These are phyloP conservation scores for Cyprinodon brontotheroides DNA, from an alignment of 2,113 vertebrate genomes.

Conservation along the genomic window DNA sequence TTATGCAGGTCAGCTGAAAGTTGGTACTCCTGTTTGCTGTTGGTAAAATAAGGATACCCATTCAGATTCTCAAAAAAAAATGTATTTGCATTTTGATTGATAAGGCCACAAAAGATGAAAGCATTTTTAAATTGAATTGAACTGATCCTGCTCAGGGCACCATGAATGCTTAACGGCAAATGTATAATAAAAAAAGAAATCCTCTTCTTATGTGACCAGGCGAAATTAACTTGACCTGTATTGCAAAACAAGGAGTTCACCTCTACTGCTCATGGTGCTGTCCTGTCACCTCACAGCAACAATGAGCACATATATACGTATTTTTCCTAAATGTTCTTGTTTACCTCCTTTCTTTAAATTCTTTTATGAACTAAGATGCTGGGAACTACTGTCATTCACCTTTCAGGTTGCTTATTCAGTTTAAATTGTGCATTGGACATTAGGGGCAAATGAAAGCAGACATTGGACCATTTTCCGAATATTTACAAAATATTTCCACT, in stretches of 20 bases:
- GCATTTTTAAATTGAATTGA: no score
- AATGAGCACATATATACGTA: not conserved
- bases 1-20: no score
- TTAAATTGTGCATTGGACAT: not conserved
- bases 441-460: conserved; percentile 1
- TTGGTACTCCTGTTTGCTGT: no score
- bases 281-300: not conserved
- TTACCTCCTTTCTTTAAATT: not conserved
- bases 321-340: not conserved
- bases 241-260: not conserved
- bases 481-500: conserved; percentile 10
- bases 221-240: no score
- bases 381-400: not conserved
- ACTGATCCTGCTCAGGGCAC: no score
- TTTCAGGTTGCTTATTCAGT: not conserved
- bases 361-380: not conserved
- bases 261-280: not conserved
- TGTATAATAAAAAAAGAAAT: not conserved
- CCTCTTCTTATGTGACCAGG: no score
- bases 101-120: no score
- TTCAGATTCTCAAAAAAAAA: no score
- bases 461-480: not conserved
- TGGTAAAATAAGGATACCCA: no score
- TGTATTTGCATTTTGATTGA: no score
- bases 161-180: not conserved